phyloP scores from a whole-genome alignment of 2,888 invertebrate genomes.

The Apodemia mormo region DNA sequence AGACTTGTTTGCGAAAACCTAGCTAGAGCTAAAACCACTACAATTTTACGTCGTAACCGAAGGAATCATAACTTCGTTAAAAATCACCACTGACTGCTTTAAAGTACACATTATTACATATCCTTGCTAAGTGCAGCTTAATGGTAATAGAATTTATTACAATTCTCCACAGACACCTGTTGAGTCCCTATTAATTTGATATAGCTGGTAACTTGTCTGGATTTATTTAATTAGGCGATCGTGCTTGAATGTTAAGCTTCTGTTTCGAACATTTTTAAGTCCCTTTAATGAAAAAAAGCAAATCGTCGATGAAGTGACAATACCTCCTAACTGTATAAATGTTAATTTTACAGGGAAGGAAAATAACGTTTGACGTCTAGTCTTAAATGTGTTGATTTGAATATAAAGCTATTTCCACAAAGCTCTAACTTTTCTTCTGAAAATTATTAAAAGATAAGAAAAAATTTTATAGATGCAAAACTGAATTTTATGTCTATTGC shows the following conservation, averaged over 20 bases:
- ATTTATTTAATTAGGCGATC: conserved; percentile 32
- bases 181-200: conserved; percentile 32
- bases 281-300: too few species aligned
- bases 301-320: too few species aligned
- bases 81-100: not conserved
- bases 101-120: conserved; percentile 28
- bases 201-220: conserved; percentile 27
- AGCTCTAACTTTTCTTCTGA: too few species aligned
- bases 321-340: too few species aligned
- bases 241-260: conserved; percentile 29
- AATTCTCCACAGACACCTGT: conserved; percentile 36
- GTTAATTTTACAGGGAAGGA: too few species aligned
- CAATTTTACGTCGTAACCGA: not conserved
- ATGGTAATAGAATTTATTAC: conserved; percentile 34
- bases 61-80: not conserved
- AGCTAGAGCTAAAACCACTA: not conserved
- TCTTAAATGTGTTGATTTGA: too few species aligned
- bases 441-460: too few species aligned
- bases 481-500: too few species aligned
- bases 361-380: too few species aligned
- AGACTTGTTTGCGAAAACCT: not conserved
- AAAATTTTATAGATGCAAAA: too few species aligned
- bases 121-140: conserved; percentile 26
- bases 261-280: not conserved
- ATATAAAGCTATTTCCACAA: too few species aligned